These are phyloP conservation scores for Oasisia sp. DNA, from an alignment of 2,888 invertebrate species.

Conservation along the genomic window DNA sequence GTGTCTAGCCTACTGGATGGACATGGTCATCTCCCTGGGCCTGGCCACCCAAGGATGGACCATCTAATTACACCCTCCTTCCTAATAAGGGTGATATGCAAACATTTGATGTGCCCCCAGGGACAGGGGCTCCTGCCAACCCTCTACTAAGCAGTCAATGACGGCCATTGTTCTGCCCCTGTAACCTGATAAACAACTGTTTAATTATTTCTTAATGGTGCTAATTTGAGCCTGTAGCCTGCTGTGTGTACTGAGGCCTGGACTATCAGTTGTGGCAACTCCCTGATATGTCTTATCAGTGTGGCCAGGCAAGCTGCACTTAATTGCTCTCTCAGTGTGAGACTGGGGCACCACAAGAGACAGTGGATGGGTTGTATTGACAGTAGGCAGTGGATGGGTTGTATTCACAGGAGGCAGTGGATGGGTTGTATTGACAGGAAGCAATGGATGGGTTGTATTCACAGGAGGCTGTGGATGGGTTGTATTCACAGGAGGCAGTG, in stretches of 20 bases:
- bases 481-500: too few species aligned
- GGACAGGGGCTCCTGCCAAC: background rate
- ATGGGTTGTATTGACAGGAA: too few species aligned
- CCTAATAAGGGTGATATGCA: background rate
- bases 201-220: conserved; percentile 17
- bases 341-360: background rate
- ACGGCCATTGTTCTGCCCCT: background rate
- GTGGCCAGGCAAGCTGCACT: background rate
- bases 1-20: background rate
- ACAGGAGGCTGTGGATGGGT: too few species aligned
- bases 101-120: background rate
- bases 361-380: background rate
- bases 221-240: background rate
- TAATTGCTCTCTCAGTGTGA: background rate
- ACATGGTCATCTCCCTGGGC: background rate
- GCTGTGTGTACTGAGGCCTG: background rate
- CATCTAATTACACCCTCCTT: background rate
- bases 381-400: too few species aligned
- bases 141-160: background rate
- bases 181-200: conserved; percentile 17
- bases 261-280: background rate
- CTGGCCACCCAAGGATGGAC: background rate
- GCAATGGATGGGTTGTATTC: too few species aligned
- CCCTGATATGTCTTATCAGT: background rate
- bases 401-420: too few species aligned